Percentiles rank a stretch among this genome's conserved stretches.
Conservation (phyloP, 2,113 vertebrate species). For the Macrotus californicus region DNA sequence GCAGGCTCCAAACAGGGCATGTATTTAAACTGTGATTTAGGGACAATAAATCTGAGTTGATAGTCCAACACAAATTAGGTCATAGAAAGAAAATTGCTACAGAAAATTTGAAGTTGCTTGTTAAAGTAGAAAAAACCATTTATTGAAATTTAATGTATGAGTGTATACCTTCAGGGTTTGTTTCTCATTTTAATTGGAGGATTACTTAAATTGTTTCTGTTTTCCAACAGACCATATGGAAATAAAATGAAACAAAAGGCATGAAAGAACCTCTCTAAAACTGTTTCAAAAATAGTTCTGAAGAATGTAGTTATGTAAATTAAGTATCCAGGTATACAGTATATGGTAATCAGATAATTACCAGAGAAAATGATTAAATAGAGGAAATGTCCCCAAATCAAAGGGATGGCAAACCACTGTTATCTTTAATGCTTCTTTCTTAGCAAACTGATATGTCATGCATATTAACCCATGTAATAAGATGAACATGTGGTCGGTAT, state of each 20-base stretch:
- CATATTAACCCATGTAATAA: background rate
- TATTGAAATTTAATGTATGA: slow-evolving; percentile 4
- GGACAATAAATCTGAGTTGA: background rate
- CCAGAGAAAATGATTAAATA: slow-evolving; percentile 41
- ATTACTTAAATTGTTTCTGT: slow-evolving; percentile 23
- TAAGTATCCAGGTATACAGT: background rate
- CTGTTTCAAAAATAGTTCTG: slow-evolving; percentile 56
- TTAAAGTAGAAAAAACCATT: slow-evolving; percentile 6
- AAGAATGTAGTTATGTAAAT: slow-evolving; percentile 49
- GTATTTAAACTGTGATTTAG: slow-evolving; percentile 25
- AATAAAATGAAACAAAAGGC: slow-evolving; percentile 48
- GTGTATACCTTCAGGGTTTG: background rate
- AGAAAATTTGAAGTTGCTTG: slow-evolving; percentile 2
- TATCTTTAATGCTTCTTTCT: background rate
- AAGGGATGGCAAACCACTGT: background rate
- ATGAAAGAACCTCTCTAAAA: slow-evolving; percentile 35
- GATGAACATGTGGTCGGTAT: background rate
- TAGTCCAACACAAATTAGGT: slow-evolving; percentile 4
- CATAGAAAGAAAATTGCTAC: slow-evolving; percentile 16
- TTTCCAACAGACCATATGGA: slow-evolving; percentile 31
- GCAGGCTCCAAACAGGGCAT: background rate
- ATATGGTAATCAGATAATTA: background rate
- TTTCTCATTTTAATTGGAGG: slow-evolving; percentile 46
- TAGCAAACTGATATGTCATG: background rate
- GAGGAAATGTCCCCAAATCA: background rate